Conservation (phyloP, 2,113 vertebrate species). For the Formicarius rufipectus region DNA sequence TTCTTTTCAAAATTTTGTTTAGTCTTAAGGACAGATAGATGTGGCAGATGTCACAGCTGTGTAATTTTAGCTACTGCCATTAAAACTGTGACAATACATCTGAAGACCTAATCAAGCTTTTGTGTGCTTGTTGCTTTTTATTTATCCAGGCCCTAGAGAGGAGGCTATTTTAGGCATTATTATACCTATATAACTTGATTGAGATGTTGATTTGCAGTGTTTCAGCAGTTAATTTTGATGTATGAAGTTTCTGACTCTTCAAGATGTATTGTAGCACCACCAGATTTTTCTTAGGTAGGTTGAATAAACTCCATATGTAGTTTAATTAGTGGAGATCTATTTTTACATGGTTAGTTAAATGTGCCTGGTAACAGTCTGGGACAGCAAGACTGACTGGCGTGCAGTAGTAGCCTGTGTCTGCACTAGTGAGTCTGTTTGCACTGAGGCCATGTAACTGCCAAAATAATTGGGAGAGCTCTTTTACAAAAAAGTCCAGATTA, state of each 20-base stretch:
- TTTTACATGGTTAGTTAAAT: not conserved
- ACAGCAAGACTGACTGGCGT: not conserved
- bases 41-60: accelerated
- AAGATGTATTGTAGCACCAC: not conserved
- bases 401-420: not conserved
- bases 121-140: not conserved
- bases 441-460: not conserved
- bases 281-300: not conserved
- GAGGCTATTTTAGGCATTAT: not conserved
- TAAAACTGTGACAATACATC: not conserved
- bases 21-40: not conserved
- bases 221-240: not conserved
- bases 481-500: not conserved
- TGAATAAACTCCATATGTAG: not conserved
- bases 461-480: not conserved
- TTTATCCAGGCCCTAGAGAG: not conserved
- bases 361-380: not conserved
- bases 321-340: not conserved
- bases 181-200: not conserved
- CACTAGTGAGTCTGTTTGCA: not conserved
- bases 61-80: not conserved
- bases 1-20: not conserved
- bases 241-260: not conserved
- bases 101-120: not conserved
- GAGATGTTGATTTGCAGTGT: not conserved